Percentiles rank a stretch among this genome's conserved stretches.
Conservation (phyloP, 2,888 invertebrate genomes). For the Drosophila emarginata region DNA sequence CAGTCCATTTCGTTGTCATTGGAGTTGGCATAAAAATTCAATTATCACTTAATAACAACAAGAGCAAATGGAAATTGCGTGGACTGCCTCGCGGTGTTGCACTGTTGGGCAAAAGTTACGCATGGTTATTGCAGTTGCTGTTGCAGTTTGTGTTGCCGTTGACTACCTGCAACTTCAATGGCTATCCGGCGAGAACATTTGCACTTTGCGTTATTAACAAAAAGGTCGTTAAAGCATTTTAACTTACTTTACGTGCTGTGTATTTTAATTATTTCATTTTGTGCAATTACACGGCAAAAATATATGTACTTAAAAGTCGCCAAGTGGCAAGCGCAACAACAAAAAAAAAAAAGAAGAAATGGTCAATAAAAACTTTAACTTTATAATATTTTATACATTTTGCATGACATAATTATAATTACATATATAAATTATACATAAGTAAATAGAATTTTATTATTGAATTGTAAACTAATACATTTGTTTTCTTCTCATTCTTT, state of each 20-base stretch:
- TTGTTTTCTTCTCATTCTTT: slow-evolving; percentile 14
- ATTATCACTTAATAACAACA: slow-evolving; percentile 74
- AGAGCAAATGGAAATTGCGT: slow-evolving; percentile 64
- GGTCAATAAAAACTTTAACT: slow-evolving; percentile 28
- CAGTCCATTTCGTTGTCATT: slow-evolving; percentile 39
- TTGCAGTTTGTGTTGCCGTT: slow-evolving; percentile 23
- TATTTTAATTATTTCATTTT: slow-evolving; percentile 72
- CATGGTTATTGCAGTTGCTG: slow-evolving; percentile 32
- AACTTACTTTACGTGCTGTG: slow-evolving; percentile 64
- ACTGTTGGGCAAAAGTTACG: slow-evolving; percentile 21
- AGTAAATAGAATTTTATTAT: background rate
- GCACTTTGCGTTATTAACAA: slow-evolving; percentile 74
- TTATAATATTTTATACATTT: slow-evolving; percentile 3
- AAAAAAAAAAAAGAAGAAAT: slow-evolving; percentile 5
- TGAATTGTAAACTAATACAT: background rate
- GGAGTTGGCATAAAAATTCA: slow-evolving; percentile 69
- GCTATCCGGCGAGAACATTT: slow-evolving; percentile 48
- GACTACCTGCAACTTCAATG: slow-evolving; percentile 33
- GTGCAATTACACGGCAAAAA: slow-evolving; percentile 56
- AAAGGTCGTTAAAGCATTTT: slow-evolving; percentile 71
- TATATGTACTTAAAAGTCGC: slow-evolving; percentile 6
- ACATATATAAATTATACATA: too few species aligned
- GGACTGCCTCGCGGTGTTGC: slow-evolving; percentile 29
- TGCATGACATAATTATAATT: slow-evolving; percentile 22
- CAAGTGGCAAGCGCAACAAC: slow-evolving; percentile 20